Conservation (phyloP, 2,888 invertebrate genomes). For the Phymatocera aterrima region DNA sequence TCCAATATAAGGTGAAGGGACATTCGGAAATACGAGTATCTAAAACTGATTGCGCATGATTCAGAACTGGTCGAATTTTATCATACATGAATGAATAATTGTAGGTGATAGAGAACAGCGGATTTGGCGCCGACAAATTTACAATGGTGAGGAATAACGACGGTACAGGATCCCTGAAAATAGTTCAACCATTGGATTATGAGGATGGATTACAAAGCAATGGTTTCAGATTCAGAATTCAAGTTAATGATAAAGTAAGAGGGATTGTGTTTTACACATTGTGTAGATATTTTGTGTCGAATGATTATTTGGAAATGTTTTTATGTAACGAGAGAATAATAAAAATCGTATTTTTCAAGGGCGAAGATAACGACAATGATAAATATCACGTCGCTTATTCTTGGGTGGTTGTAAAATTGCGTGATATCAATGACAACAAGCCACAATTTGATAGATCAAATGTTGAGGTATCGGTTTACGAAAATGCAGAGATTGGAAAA, state of each 20-base stretch:
- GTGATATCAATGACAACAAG: slow-evolving; percentile 98
- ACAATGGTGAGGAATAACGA: slow-evolving; percentile 98
- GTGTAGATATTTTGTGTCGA: not conserved
- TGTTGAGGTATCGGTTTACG: slow-evolving; percentile 93
- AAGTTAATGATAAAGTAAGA: slow-evolving; percentile 89
- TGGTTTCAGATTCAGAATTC: slow-evolving; percentile 95
- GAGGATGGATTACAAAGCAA: slow-evolving; percentile 96
- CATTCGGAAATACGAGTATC: too few species aligned
- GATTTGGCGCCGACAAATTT: slow-evolving; percentile 96
- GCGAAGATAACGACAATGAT: slow-evolving; percentile 96
- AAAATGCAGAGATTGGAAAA: slow-evolving; percentile 94
- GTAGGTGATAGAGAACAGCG: slow-evolving; percentile 91
- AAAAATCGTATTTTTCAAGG: slow-evolving; percentile 71
- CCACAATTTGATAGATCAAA: slow-evolving; percentile 96
- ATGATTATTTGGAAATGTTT: not conserved
- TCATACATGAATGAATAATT: too few species aligned
- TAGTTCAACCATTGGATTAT: slow-evolving; percentile 96
- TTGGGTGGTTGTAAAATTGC: slow-evolving; percentile 94
- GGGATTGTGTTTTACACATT: not conserved
- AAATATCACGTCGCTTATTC: slow-evolving; percentile 98
- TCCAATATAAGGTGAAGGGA: slow-evolving; percentile 87
- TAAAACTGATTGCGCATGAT: not conserved
- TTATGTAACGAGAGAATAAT: too few species aligned
- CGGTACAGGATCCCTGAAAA: slow-evolving; percentile 95
- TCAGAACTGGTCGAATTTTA: not conserved